Conservation (phyloP, 2,888 invertebrate genomes). For the Heliconius erato region DNA sequence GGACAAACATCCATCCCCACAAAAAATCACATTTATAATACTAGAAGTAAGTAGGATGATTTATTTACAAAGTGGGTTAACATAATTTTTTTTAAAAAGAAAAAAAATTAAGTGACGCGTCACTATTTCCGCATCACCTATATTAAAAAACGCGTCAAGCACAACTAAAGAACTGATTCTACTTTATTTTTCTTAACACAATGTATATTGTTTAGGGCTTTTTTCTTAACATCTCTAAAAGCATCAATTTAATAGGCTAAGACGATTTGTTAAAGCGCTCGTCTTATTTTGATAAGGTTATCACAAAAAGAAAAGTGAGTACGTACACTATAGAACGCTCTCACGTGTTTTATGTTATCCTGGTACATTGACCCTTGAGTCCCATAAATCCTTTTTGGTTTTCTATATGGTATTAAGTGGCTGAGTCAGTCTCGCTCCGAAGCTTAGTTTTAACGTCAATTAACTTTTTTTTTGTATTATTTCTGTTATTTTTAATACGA, state of each 20-base stretch:
- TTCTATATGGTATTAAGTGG: slow-evolving; percentile 24
- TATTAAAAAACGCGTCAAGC: neutral
- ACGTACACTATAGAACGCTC: slow-evolving; percentile 38
- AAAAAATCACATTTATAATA: too few species aligned
- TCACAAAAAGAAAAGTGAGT: slow-evolving; percentile 44
- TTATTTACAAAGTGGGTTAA: too few species aligned
- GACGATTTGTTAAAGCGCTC: slow-evolving; percentile 43
- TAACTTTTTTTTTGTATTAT: slow-evolving; percentile 20
- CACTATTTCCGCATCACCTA: too few species aligned
- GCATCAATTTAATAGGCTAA: slow-evolving; percentile 39
- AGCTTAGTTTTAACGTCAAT: slow-evolving; percentile 27
- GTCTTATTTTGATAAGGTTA: slow-evolving; percentile 46
- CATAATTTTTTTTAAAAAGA: neutral
- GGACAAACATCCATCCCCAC: too few species aligned
- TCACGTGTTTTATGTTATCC: slow-evolving; percentile 49
- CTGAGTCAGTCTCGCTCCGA: slow-evolving; percentile 18
- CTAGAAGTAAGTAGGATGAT: too few species aligned
- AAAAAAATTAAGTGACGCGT: neutral
- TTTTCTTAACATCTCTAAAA: slow-evolving; percentile 32
- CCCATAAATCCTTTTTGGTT: slow-evolving; percentile 41
- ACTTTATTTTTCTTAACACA: neutral
- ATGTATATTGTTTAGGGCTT: neutral
- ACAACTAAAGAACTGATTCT: neutral
- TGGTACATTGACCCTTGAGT: slow-evolving; percentile 52
- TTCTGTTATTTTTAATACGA: slow-evolving; percentile 23